Percentiles rank a stretch among this genome's conserved stretches.
Conservation (phyloP, 2,888 invertebrate species). For the Acronicta leporina region DNA sequence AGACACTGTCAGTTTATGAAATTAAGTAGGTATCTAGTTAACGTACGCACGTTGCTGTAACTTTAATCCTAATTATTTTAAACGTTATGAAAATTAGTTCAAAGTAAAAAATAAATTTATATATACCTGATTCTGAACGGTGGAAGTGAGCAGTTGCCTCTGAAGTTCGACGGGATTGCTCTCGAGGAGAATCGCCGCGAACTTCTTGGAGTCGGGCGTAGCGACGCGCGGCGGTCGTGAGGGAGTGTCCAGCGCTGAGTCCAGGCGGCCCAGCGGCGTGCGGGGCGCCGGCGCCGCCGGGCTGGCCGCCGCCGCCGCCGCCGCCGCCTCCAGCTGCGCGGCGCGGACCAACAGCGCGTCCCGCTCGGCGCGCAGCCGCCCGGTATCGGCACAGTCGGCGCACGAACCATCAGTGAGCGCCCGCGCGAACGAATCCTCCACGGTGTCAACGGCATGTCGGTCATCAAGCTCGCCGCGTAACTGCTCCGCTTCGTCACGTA, state of each 20-base stretch:
- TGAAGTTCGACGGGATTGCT: conserved; percentile 94
- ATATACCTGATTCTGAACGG: conserved; percentile 95
- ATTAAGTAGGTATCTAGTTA: neutral
- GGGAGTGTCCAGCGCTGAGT: conserved; percentile 91
- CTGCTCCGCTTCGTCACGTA: conserved; percentile 92
- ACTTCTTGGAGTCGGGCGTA: conserved; percentile 92
- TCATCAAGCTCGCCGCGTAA: conserved; percentile 88
- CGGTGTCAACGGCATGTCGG: conserved; percentile 84
- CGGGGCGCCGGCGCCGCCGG: conserved; percentile 76
- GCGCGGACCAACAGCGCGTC: conserved; percentile 93
- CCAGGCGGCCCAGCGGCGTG: conserved; percentile 91
- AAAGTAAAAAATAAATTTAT: neutral
- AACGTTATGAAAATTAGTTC: too few relatives aligned
- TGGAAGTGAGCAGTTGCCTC: conserved; percentile 94
- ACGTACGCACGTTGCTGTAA: too few relatives aligned
- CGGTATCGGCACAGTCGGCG: conserved; percentile 83
- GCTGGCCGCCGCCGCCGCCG: conserved; percentile 74
- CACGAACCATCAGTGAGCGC: conserved; percentile 70
- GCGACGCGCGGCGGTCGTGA: conserved; percentile 90
- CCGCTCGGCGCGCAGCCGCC: conserved; percentile 90
- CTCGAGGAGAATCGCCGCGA: conserved; percentile 95
- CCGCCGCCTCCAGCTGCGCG: conserved; percentile 87
- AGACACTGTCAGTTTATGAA: neutral
- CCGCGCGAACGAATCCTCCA: conserved; percentile 90
- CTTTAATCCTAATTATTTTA: too few relatives aligned